Evolutionary conservation across 2,888 invertebrate genomes (phyloP).

Genomic region (Nephrotoma appendiculata): DNA sequence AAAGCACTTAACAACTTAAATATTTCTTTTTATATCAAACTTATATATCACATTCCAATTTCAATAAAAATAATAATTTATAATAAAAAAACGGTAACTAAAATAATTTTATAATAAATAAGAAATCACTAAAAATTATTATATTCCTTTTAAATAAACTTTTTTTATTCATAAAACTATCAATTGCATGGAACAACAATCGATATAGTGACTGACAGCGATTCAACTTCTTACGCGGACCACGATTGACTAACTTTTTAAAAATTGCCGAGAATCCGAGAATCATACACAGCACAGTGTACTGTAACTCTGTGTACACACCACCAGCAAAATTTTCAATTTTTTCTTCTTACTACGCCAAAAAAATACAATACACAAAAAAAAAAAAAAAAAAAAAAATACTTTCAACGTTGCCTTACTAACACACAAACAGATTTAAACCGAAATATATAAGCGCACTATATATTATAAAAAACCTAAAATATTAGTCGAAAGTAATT

Average conservation of each 20-base stretch:
- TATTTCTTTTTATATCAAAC: not conserved
- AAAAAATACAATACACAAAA: slow-evolving; percentile 4
- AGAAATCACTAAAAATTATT: not conserved
- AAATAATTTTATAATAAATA: not conserved
- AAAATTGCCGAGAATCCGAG: slow-evolving; percentile 5
- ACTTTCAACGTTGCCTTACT: not conserved
- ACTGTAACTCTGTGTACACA: slow-evolving; percentile 9
- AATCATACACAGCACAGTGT: slow-evolving; percentile 12
- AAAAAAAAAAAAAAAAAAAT: not conserved
- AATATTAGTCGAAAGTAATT: slow-evolving; percentile 5
- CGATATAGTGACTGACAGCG: slow-evolving; percentile 15
- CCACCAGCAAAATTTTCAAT: slow-evolving; percentile 11
- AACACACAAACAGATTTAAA: not conserved
- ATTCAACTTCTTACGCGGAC: slow-evolving; percentile 33
- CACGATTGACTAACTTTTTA: slow-evolving; percentile 32
- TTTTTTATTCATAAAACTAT: not conserved
- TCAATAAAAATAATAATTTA: not conserved
- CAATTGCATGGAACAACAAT: slow-evolving; percentile 2
- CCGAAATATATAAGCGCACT: not conserved
- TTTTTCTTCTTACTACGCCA: not conserved
- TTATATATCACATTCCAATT: slow-evolving; percentile 3
- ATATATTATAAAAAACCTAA: not conserved
- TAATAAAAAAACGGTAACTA: not conserved
- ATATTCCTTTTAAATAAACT: not conserved
- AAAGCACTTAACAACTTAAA: not conserved